Conservation (phyloP, 2,113 vertebrate species). For the Pongo abelii region DNA sequence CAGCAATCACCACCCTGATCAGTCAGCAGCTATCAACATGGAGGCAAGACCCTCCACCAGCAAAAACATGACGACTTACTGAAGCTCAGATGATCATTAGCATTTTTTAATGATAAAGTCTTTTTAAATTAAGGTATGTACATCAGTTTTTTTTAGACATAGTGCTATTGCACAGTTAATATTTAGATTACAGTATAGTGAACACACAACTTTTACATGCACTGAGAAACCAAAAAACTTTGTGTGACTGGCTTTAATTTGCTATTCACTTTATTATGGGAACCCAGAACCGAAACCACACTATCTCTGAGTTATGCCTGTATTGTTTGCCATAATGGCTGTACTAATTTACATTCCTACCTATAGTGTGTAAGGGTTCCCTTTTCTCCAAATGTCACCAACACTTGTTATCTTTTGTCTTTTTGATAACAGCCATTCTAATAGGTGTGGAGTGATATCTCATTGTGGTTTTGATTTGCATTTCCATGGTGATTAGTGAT, state of each 20-base stretch:
- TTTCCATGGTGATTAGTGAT: not conserved
- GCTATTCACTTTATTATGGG: not conserved
- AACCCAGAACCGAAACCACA: not conserved
- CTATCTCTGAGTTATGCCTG: not conserved
- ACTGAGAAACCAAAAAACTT: not conserved
- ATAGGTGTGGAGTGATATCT: not conserved
- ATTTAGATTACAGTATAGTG: not conserved
- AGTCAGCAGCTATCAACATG: not conserved
- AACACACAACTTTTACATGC: not conserved
- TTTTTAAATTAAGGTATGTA: not conserved
- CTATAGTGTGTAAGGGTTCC: not conserved
- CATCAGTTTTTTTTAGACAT: not conserved
- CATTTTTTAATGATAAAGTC: not conserved
- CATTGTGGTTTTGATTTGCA: not conserved
- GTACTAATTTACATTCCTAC: not conserved
- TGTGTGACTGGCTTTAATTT: not conserved
- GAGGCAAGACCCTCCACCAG: not conserved
- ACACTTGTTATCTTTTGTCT: not conserved
- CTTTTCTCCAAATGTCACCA: not conserved
- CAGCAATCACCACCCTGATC: not conserved
- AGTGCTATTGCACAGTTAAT: not conserved
- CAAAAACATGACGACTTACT: not conserved
- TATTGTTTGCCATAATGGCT: not conserved
- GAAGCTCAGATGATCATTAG: not conserved
- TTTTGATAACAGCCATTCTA: not conserved